These are phyloP conservation scores for Mactromeris polynyma DNA, from an alignment of 2,888 invertebrate genomes.

Conservation along the genomic window DNA sequence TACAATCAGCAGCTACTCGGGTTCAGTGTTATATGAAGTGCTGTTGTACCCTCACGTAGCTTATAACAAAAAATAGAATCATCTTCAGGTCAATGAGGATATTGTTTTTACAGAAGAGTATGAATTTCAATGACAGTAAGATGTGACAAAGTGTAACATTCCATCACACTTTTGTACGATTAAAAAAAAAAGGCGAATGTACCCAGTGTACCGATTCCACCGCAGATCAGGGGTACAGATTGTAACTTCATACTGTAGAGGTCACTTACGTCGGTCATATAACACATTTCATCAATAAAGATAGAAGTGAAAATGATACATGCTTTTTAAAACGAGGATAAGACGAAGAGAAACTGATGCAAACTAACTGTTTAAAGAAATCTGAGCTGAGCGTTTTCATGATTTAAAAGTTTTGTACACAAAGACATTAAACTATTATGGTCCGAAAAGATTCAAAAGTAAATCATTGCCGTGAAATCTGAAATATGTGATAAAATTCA, in stretches of 20 bases:
- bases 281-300: background rate
- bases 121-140: no score
- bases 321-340: slow-evolving; percentile 15
- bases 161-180: background rate
- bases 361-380: slow-evolving; percentile 36
- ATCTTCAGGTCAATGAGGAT: no score
- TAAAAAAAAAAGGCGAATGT: background rate
- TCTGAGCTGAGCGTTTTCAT: background rate
- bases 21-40: no score
- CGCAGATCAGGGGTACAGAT: background rate
- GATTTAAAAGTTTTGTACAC: slow-evolving; percentile 3
- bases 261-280: background rate
- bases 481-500: slow-evolving; percentile 5
- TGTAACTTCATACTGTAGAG: background rate
- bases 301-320: background rate
- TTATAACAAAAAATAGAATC: no score
- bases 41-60: no score
- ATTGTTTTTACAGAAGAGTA: no score
- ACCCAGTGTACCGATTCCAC: background rate
- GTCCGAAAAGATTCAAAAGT: background rate
- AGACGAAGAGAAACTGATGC: slow-evolving; percentile 18
- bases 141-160: background rate
- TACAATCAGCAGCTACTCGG: no score
- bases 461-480: background rate
- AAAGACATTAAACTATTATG: background rate